Evolutionary conservation across 2,113 vertebrate genomes (phyloP), one percentile per base, ranked within the genome.

Genomic region (Ophthalmolycus amberensis): DNA sequence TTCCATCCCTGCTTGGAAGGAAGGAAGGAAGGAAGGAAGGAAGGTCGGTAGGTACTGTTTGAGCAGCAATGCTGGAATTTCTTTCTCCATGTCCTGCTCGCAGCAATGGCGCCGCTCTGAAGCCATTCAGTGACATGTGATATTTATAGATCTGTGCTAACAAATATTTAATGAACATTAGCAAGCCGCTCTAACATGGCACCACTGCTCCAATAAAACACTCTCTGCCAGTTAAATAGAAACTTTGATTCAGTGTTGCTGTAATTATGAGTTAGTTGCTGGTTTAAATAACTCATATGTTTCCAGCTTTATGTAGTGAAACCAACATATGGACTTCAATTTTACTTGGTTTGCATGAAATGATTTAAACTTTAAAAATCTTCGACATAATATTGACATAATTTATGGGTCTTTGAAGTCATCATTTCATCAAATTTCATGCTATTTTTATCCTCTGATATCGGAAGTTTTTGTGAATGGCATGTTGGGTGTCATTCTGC

Each of bases 141-240:
- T 95, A 94, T 95, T 95, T 94, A 94, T 94, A 94, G 93, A 94
- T 93, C 91, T 87, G 84, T 88, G 87, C 92, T 95, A 92, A 95
- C 93, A 95, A 94, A 95, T 95, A 95, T 95, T 95, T 94, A 94
- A 95, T 95, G 93, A 95, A 94, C 92, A 93, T 93, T 93, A 91
- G 89, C 89, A 84, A 90, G 81, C 85, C 91, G 77, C 85, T 85
- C 86, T 62, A 86, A 88, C 85, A 86, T 90, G 84, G 84, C 72
- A 90, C 75, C 37, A 84, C 79, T 71, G 68, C 81, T 74, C 62
- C 65, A 83, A 88, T 90, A 88, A 89, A 90, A 90, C 69, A 83
- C 60, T 16, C 71, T 56, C 34, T 77, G 72, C 9, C 85, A 69
- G 71, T 63, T 74, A 22, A 76, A 85, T 59, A 50, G 40, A 71